Evolutionary conservation across 2,797 vertebrate species (phyloP).

Genomic region (Otolemur crassicaudatus): DNA sequence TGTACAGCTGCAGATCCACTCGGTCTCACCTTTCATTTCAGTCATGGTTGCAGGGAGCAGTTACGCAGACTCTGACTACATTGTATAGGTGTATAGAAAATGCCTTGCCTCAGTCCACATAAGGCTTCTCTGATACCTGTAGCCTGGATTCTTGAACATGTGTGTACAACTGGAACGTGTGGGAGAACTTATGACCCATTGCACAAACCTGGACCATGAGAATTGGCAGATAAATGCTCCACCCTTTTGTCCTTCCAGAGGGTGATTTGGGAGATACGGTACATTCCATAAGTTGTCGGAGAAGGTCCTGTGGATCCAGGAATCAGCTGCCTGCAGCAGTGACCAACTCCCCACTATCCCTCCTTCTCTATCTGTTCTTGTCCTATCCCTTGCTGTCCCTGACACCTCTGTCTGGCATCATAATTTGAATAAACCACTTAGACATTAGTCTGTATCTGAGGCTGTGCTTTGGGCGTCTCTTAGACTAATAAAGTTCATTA

Average conservation of each 20-base stretch:
- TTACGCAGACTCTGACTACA: not conserved
- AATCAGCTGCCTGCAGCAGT: no score
- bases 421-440: not conserved
- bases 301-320: not conserved
- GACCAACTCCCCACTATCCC: not conserved
- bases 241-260: not conserved
- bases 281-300: not conserved
- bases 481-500: constrained; percentile 42
- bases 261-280: not conserved
- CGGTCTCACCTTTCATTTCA: not conserved
- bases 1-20: not conserved
- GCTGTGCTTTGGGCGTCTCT: not conserved
- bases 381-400: not conserved
- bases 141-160: not conserved
- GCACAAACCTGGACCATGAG: not conserved
- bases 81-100: not conserved
- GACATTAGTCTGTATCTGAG: not conserved
- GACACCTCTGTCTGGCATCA: accelerated
- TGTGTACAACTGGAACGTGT: not conserved
- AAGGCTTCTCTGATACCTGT: not conserved
- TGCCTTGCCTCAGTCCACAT: not conserved
- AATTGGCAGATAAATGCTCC: not conserved
- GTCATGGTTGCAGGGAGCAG: not conserved
- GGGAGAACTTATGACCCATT: not conserved
- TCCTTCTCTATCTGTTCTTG: not conserved